These are phyloP conservation scores for Lathronympha strigana DNA, from an alignment of 2,888 invertebrate species.

Conservation along the genomic window DNA sequence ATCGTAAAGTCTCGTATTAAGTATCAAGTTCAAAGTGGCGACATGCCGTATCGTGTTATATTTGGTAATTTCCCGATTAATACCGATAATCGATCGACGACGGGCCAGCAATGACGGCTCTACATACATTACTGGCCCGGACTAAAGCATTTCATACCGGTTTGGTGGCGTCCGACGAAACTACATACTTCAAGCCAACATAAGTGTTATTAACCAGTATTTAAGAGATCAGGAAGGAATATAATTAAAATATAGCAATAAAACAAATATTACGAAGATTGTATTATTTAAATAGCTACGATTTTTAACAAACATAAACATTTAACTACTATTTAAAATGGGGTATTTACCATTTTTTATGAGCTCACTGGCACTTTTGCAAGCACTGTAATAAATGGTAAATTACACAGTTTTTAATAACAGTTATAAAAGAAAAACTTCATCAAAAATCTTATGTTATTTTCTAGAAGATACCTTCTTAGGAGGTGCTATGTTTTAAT, in stretches of 20 bases:
- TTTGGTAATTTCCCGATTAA: slow-evolving; percentile 21
- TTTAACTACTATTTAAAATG: too few relatives aligned
- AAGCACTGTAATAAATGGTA: too few relatives aligned
- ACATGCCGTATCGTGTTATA: slow-evolving; percentile 5
- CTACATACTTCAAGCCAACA: slow-evolving; percentile 13
- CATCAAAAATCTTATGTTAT: too few relatives aligned
- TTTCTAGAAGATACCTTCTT: too few relatives aligned
- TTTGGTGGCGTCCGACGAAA: slow-evolving; percentile 15
- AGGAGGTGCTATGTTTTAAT: too few relatives aligned
- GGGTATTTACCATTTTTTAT: too few relatives aligned
- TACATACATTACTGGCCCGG: slow-evolving; percentile 9
- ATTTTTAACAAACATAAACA: too few relatives aligned
- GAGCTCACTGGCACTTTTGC: too few relatives aligned
- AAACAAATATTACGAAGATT: not conserved
- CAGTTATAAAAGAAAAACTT: too few relatives aligned
- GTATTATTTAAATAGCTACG: too few relatives aligned
- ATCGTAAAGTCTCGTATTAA: not conserved
- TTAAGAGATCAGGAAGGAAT: slow-evolving; percentile 1
- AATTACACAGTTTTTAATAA: too few relatives aligned
- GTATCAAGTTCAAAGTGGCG: not conserved
- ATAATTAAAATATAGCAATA: not conserved
- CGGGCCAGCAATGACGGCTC: slow-evolving; percentile 13
- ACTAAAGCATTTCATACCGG: slow-evolving; percentile 13
- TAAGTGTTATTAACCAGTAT: not conserved
- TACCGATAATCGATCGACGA: slow-evolving; percentile 22